Evolutionary conservation across 2,888 invertebrate genomes (phyloP).

Genomic region (Tipula lateralis): DNA sequence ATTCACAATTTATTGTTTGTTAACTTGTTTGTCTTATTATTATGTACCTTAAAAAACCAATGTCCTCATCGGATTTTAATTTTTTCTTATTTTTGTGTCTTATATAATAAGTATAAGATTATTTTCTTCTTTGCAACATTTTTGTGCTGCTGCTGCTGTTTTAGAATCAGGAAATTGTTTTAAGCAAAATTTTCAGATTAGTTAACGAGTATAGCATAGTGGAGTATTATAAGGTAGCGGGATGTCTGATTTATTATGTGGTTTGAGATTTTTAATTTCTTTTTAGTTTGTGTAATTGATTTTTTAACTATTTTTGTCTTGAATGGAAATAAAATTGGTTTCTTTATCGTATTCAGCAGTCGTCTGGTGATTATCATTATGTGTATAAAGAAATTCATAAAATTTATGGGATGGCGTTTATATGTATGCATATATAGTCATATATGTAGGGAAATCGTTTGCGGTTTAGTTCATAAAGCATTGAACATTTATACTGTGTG

Average conservation of each 20-base stretch:
- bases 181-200: conserved; percentile 21
- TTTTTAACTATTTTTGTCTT: background rate
- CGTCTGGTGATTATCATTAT: conserved; percentile 3
- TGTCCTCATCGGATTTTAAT: conserved; percentile 25
- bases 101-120: background rate
- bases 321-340: conserved; percentile 11
- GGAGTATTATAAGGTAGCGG: conserved; percentile 9
- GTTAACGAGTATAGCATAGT: conserved; percentile 13
- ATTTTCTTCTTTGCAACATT: background rate
- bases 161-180: conserved; percentile 28
- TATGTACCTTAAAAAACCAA: conserved; percentile 11
- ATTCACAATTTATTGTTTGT: conserved; percentile 7
- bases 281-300: conserved; percentile 25
- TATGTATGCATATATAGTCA: background rate
- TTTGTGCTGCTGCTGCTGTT: background rate
- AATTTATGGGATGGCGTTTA: conserved; percentile 1
- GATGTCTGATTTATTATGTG: conserved; percentile 29
- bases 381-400: background rate
- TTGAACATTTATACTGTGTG: background rate
- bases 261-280: conserved; percentile 19
- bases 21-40: conserved; percentile 25
- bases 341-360: conserved; percentile 7
- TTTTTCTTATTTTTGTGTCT: background rate
- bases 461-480: background rate
- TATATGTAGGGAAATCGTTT: background rate